These are phyloP conservation scores for Chaetogeoica ovagalla DNA, from an alignment of 2,888 invertebrate species.

Conservation along the genomic window DNA sequence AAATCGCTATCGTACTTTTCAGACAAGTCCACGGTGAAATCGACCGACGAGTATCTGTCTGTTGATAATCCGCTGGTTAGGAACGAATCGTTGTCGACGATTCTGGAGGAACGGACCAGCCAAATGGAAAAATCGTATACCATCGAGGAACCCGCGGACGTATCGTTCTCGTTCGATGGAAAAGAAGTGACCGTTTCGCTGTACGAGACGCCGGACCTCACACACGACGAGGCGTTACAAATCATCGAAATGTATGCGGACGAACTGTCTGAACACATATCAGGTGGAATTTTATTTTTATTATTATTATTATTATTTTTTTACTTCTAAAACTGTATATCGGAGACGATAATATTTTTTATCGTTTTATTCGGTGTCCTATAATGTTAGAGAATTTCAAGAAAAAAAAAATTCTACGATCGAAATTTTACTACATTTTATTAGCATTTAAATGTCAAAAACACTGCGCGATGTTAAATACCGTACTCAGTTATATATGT, in stretches of 20 bases:
- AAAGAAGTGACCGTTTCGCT: slow-evolving; percentile 88
- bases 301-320: too few species aligned
- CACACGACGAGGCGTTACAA: slow-evolving; percentile 87
- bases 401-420: too few species aligned
- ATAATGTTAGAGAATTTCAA: too few species aligned
- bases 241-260: slow-evolving; percentile 94
- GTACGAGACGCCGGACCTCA: slow-evolving; percentile 89
- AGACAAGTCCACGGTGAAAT: slow-evolving; percentile 48
- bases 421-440: too few species aligned
- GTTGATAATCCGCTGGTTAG: slow-evolving; percentile 23
- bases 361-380: too few species aligned
- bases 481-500: too few species aligned
- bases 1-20: not conserved
- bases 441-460: too few species aligned
- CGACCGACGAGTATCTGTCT: slow-evolving; percentile 38
- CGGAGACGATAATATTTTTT: too few species aligned
- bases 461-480: too few species aligned
- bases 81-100: slow-evolving; percentile 79
- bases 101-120: slow-evolving; percentile 86
- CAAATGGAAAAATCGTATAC: slow-evolving; percentile 73
- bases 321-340: too few species aligned
- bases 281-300: slow-evolving; percentile 60
- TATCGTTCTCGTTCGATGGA: slow-evolving; percentile 88
- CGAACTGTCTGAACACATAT: slow-evolving; percentile 84
- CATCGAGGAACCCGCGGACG: slow-evolving; percentile 77